Percentiles rank a stretch among this genome's conserved stretches.
Conservation (phyloP, 1,140 invertebrate genomes). For the Dendroctonus valens region DNA sequence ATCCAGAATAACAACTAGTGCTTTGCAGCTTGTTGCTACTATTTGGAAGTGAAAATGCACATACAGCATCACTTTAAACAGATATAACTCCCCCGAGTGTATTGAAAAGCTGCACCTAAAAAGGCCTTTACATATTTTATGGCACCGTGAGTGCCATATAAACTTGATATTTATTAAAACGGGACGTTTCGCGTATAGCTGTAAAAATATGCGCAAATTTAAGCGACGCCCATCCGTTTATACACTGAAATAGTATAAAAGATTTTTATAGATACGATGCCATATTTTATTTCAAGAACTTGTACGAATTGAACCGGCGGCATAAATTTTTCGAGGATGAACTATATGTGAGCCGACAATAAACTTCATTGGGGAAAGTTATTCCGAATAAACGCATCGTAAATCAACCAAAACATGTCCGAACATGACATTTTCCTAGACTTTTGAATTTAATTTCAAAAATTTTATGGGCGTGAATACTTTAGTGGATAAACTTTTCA, state of each 20-base stretch:
- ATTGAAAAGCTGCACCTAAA: slow-evolving; percentile 7
- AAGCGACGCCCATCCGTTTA: slow-evolving; percentile 3
- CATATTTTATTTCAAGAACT: slow-evolving; percentile 6
- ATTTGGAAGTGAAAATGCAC: no score
- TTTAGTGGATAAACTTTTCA: no score
- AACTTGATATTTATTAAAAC: slow-evolving; percentile 15
- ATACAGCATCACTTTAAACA: no score
- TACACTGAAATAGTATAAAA: slow-evolving; percentile 14
- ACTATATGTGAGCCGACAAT: slow-evolving; percentile 3
- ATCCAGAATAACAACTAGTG: no score
- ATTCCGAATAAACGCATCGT: slow-evolving; percentile 8
- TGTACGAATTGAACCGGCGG: background rate
- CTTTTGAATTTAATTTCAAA: no score
- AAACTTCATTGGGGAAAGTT: background rate
- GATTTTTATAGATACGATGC: slow-evolving; percentile 12
- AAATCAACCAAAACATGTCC: slow-evolving; percentile 3
- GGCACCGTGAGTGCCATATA: background rate
- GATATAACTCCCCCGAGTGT: background rate
- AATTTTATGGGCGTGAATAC: no score
- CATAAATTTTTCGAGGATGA: slow-evolving; percentile 11
- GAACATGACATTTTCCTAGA: background rate
- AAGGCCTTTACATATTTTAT: slow-evolving; percentile 1
- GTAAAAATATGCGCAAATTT: slow-evolving; percentile 18
- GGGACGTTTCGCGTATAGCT: slow-evolving; percentile 5
- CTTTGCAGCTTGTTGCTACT: no score